These are phyloP conservation scores for Desmodus rotundus DNA, from an alignment of 2,113 vertebrate genomes.

Conservation along the genomic window DNA sequence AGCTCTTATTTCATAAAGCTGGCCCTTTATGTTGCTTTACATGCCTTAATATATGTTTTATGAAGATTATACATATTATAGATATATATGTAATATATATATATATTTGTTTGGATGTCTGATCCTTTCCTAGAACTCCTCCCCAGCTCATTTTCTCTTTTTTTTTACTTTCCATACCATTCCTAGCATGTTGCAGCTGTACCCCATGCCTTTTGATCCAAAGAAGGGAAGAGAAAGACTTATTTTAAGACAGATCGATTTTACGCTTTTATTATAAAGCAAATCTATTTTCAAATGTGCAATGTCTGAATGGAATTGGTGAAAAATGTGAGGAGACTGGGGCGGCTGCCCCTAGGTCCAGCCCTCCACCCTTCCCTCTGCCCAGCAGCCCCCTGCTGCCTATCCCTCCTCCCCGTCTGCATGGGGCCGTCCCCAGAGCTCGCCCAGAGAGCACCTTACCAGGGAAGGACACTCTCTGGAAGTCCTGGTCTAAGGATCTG, in stretches of 20 bases:
- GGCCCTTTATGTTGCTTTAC: conserved; percentile 84
- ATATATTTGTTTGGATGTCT: conserved; percentile 59
- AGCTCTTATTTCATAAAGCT: conserved; percentile 78
- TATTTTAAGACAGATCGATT: conserved; percentile 80
- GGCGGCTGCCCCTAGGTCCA: not conserved
- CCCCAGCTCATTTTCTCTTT: conserved; percentile 40
- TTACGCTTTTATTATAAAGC: conserved; percentile 83
- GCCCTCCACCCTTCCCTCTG: not conserved
- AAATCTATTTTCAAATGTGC: conserved; percentile 79
- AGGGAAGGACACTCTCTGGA: not conserved
- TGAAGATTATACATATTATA: conserved; percentile 78
- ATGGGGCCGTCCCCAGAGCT: not conserved
- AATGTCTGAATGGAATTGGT: conserved; percentile 46
- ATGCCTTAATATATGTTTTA: conserved; percentile 88
- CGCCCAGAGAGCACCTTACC: not conserved
- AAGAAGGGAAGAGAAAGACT: conserved; percentile 54
- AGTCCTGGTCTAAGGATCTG: not conserved
- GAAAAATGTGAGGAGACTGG: not conserved
- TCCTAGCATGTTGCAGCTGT: conserved; percentile 21
- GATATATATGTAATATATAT: conserved; percentile 74
- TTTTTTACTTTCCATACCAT: not conserved
- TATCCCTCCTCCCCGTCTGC: not conserved
- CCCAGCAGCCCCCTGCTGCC: not conserved
- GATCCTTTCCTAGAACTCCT: conserved; percentile 63
- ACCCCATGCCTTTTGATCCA: conserved; percentile 68